Percentiles rank a stretch among this genome's conserved stretches.
phyloP scores from a whole-genome alignment of 1,140 invertebrate genomes.

The Rhyzopertha dominica region DNA sequence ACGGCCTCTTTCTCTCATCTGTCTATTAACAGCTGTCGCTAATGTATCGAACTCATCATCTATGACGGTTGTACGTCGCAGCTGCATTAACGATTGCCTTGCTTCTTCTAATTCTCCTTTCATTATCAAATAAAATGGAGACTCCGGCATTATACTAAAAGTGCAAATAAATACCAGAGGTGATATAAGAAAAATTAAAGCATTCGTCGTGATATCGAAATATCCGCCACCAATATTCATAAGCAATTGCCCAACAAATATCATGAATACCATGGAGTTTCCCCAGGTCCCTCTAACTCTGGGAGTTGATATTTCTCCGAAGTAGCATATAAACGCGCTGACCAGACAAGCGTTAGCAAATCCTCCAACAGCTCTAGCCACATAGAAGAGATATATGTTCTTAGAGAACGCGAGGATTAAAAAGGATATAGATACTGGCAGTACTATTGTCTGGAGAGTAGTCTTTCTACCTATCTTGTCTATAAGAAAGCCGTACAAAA shows the following conservation, averaged over 20 bases:
- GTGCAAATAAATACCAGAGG: constrained; percentile 15
- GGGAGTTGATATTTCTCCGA: constrained; percentile 17
- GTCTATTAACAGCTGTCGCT: neutral
- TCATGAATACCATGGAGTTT: neutral
- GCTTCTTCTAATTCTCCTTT: constrained; percentile 9
- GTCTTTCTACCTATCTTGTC: constrained; percentile 10
- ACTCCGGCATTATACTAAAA: constrained; percentile 20
- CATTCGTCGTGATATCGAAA: constrained; percentile 6
- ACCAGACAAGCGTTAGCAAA: constrained; percentile 7
- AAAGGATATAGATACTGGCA: constrained; percentile 10
- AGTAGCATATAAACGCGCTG: constrained; percentile 5
- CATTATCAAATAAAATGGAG: constrained; percentile 20
- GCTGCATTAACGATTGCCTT: constrained; percentile 9
- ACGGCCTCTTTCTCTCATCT: neutral
- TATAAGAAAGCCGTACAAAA: neutral
- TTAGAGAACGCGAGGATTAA: constrained; percentile 11
- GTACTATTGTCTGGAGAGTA: neutral
- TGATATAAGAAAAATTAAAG: constrained; percentile 7
- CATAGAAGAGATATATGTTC: constrained; percentile 6
- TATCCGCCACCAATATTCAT: constrained; percentile 18
- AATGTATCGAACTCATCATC: constrained; percentile 14
- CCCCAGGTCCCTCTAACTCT: constrained; percentile 19
- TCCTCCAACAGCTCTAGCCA: constrained; percentile 11
- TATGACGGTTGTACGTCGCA: constrained; percentile 7
- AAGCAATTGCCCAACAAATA: constrained; percentile 15